phyloP scores from a whole-genome alignment of 2,888 invertebrate species.

The Herminia tarsipennalis region DNA sequence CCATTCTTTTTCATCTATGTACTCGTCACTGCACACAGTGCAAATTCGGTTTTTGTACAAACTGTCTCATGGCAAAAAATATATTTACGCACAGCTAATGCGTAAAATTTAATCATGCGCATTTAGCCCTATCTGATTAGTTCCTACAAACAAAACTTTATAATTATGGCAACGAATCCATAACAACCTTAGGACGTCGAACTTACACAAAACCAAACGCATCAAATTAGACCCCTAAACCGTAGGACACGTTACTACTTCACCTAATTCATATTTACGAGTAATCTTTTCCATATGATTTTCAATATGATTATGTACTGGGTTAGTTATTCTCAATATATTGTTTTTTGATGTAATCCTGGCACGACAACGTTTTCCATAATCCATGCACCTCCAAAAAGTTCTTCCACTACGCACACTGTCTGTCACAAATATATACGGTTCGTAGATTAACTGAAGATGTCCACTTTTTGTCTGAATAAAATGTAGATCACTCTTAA shows the following conservation, averaged over 20 bases:
- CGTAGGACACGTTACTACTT: constrained; percentile 78
- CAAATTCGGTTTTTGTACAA: too few relatives aligned
- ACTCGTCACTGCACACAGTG: too few relatives aligned
- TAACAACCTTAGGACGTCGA: constrained; percentile 10
- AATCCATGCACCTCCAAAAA: constrained; percentile 83
- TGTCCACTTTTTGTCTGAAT: constrained; percentile 82
- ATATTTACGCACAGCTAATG: too few relatives aligned
- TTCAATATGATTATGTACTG: constrained; percentile 74
- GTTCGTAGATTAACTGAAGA: constrained; percentile 78
- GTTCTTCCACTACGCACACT: constrained; percentile 81
- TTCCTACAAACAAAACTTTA: not conserved
- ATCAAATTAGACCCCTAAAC: constrained; percentile 50
- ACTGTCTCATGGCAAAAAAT: too few relatives aligned
- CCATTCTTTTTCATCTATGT: too few relatives aligned
- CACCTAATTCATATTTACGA: constrained; percentile 75
- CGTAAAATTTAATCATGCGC: too few relatives aligned
- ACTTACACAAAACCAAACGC: constrained; percentile 18
- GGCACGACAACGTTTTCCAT: constrained; percentile 79
- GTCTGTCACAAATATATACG: constrained; percentile 81
- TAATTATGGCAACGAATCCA: constrained; percentile 17
- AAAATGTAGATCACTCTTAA: constrained; percentile 77
- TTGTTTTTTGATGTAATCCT: constrained; percentile 81
- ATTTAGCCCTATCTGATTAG: too few relatives aligned
- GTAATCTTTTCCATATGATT: constrained; percentile 77
- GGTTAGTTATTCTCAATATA: constrained; percentile 75